These are phyloP conservation scores for Atethmia centrago DNA, from an alignment of 2,888 invertebrate species.

Conservation along the genomic window DNA sequence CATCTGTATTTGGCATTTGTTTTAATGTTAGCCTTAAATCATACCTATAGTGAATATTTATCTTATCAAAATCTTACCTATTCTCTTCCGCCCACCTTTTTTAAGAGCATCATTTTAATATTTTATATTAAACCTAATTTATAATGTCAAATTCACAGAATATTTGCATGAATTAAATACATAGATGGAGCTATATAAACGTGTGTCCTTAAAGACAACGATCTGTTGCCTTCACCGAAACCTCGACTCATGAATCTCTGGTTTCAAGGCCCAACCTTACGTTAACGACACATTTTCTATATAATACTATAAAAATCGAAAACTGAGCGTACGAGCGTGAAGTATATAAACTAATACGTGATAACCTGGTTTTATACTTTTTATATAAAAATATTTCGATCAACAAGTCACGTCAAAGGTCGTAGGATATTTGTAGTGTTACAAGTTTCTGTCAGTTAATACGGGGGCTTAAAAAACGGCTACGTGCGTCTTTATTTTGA, in stretches of 20 bases:
- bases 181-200: neutral
- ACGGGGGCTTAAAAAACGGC: conserved; percentile 58
- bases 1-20: conserved; percentile 53
- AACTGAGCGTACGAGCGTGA: conserved; percentile 74
- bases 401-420: conserved; percentile 64
- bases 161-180: conserved; percentile 18
- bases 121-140: conserved; percentile 34
- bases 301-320: conserved; percentile 61
- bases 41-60: conserved; percentile 19
- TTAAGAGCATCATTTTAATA: conserved; percentile 3
- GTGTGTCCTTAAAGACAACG: conserved; percentile 9
- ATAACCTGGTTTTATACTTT: conserved; percentile 67
- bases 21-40: conserved; percentile 51
- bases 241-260: conserved; percentile 29
- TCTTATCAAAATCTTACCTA: conserved; percentile 26
- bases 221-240: conserved; percentile 27
- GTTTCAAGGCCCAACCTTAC: conserved; percentile 51
- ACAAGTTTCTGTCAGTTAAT: conserved; percentile 46
- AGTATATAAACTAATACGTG: conserved; percentile 67
- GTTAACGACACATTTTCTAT: conserved; percentile 57
- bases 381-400: conserved; percentile 49
- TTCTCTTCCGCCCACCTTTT: conserved; percentile 46
- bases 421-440: conserved; percentile 40
- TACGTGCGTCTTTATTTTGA: conserved; percentile 65
- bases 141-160: conserved; percentile 38